These are phyloP conservation scores for Falco peregrinus DNA, from an alignment of 2,797 vertebrate genomes.

Conservation along the genomic window DNA sequence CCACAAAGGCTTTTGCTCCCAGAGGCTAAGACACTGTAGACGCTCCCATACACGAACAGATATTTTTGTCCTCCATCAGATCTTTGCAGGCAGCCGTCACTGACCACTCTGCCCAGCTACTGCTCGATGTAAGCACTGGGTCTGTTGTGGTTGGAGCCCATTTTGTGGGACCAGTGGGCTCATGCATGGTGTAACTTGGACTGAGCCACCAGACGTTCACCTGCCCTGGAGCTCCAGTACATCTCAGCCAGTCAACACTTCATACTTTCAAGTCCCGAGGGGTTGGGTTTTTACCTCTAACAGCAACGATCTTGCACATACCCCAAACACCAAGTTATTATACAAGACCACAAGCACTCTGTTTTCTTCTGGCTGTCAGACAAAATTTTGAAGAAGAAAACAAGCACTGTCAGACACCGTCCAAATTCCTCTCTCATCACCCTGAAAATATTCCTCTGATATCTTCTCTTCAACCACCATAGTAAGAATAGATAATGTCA, in stretches of 20 bases:
- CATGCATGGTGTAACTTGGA: not conserved
- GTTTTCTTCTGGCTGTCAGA: not conserved
- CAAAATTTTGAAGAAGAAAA: not conserved
- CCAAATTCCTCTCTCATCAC: not conserved
- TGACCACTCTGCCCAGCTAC: not conserved
- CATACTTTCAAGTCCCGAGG: not conserved
- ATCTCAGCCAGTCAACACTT: not conserved
- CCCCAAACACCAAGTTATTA: not conserved
- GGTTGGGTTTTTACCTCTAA: not conserved
- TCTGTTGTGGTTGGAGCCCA: not conserved
- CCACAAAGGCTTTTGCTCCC: not conserved
- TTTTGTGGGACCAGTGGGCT: not conserved
- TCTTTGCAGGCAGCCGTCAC: not conserved
- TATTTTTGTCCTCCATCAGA: not conserved
- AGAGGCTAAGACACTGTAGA: fast-evolving
- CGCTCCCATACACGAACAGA: not conserved
- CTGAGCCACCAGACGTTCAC: not conserved
- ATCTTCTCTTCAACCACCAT: not conserved
- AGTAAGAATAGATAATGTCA: not conserved
- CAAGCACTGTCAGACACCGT: fast-evolving
- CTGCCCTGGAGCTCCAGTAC: not conserved
- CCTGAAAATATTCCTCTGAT: not conserved
- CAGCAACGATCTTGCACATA: not conserved
- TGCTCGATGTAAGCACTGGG: fast-evolving
- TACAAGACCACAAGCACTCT: fast-evolving